A percentile compares a stretch with the other conserved stretches of the same genome.
phyloP scores from a whole-genome alignment of 64 coral and sea anemone species.

The Actinia equina region DNA sequence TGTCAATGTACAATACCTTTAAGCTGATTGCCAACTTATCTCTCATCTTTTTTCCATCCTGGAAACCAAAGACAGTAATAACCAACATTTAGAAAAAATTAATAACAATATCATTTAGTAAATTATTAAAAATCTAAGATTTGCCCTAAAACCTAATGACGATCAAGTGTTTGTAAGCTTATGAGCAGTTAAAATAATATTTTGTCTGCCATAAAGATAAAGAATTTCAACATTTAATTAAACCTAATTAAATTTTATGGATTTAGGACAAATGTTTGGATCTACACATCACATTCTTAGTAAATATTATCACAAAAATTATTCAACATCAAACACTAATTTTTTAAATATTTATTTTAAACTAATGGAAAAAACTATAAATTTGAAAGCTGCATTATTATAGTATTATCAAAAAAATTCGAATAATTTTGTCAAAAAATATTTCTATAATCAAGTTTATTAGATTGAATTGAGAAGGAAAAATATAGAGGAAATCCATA shows the following conservation, averaged over 20 bases:
- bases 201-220: neutral
- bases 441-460: too few species aligned
- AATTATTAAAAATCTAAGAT: too few species aligned
- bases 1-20: conserved; percentile 52
- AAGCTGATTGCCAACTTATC: conserved; percentile 86
- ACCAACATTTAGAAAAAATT: neutral
- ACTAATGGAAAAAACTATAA: neutral
- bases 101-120: too few species aligned
- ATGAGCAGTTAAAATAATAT: neutral
- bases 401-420: too few species aligned
- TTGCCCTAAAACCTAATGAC: too few species aligned
- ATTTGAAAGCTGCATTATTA: neutral
- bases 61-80: neutral
- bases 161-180: neutral
- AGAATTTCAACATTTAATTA: neutral
- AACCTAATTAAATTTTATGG: neutral
- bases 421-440: too few species aligned
- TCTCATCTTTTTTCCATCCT: conserved; percentile 99
- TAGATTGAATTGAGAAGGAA: too few species aligned
- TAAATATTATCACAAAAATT: neutral
- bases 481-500: too few species aligned
- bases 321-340: neutral
- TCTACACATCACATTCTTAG: neutral
- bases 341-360: neutral
- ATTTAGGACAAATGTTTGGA: neutral